Base-by-base conservation (phyloP, 2,888 invertebrate species). In the Zeuzera pyrina region DNA sequence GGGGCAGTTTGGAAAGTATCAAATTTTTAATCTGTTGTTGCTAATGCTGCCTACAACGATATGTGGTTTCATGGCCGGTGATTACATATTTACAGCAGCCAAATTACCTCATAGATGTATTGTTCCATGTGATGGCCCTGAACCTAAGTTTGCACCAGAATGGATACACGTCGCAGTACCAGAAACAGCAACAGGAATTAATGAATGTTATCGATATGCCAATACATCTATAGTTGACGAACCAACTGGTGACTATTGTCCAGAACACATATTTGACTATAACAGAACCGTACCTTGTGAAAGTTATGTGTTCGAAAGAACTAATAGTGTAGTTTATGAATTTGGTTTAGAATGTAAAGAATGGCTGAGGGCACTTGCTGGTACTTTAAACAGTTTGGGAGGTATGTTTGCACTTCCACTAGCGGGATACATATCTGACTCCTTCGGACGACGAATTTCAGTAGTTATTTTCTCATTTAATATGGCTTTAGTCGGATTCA, bases 281-380 rank as follows among this genome's bases (percentile, higher is more conserved):
- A 60, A 49, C 39, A 55, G 16, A 19, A 60, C 55, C 12, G 43
- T 65, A 38, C 41, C 53, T 12, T 81, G 79, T 42, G 71, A 77
- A n/a, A 49, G 40, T 21, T 79, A 64, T 37, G 61, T 81, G 11
- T 64, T 73, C 38, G 65, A 61, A 26, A 66, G 62, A 41, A 74
- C 62, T 3, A 77, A 81, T 39, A 67, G 70, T 2, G 61, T 68
- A 8, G 79, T 79, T 14, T 79, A 70, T 42, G 79, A 79, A 38
- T 79, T 79, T 36, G 59, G 65, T 42, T 50, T 81, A 34, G 72
- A 73, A 45, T 84, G 84, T 45, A 74, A 86, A 33, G 84, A 79
- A 84, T 92, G 92, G 92, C 86, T 89, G 49, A 68, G 92, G 40
- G 86, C 91, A 3, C 59, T 92, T 37, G 88, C 91, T 15, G 92